These are phyloP conservation scores for Caretta caretta DNA, from an alignment of 2,113 vertebrate genomes.

Conservation along the genomic window DNA sequence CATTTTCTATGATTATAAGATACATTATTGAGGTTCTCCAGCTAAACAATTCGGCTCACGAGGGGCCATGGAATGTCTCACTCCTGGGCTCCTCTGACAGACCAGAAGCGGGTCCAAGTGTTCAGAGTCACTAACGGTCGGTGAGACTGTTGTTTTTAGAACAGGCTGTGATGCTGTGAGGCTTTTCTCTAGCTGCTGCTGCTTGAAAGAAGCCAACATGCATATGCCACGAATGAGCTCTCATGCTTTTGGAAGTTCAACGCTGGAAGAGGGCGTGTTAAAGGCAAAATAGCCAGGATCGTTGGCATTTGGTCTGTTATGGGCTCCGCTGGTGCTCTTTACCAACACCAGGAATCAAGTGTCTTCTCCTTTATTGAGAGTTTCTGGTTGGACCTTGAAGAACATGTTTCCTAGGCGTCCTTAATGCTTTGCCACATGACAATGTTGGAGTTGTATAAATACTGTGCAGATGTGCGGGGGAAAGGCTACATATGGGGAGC, in stretches of 20 bases:
- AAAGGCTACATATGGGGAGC: neutral
- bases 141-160: neutral
- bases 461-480: neutral
- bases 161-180: neutral
- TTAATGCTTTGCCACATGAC: neutral
- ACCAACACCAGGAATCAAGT: neutral
- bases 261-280: neutral
- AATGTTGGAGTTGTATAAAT: fast-evolving
- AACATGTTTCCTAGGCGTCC: fast-evolving
- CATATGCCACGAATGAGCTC: neutral
- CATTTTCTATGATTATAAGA: no score
- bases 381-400: neutral
- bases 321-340: neutral
- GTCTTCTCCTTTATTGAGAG: neutral
- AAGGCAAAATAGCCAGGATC: neutral
- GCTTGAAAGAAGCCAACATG: neutral
- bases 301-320: neutral
- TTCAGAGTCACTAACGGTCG: neutral
- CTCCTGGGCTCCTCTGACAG: neutral
- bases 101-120: neutral
- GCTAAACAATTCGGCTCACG: neutral
- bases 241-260: neutral
- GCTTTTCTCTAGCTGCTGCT: neutral
- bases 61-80: neutral
- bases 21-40: neutral